Evolutionary conservation across 2,888 invertebrate genomes (phyloP).

Genomic region (Sinopyrophorus schimmeli): DNA sequence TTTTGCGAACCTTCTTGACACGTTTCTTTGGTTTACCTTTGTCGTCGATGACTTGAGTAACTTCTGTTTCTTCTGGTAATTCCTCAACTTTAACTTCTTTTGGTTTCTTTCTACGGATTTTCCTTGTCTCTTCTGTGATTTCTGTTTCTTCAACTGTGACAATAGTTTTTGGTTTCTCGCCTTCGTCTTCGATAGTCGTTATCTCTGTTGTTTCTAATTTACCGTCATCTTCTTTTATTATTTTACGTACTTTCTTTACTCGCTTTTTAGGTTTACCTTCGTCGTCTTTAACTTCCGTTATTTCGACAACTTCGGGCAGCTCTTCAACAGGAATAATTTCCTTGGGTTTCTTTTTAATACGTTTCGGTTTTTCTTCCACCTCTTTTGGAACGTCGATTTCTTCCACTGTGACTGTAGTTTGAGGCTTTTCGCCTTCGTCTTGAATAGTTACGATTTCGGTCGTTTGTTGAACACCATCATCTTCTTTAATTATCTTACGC

Average conservation of each 20-base stretch:
- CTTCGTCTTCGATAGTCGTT: constrained; percentile 47
- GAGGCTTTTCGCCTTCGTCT: constrained; percentile 42
- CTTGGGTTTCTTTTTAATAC: constrained; percentile 40
- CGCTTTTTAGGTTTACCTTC: constrained; percentile 31
- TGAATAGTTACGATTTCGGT: constrained; percentile 47
- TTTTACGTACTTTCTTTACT: constrained; percentile 50
- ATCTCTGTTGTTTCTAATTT: constrained; percentile 53
- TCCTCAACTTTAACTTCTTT: constrained; percentile 28
- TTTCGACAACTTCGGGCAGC: constrained; percentile 44
- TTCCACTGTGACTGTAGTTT: constrained; percentile 42
- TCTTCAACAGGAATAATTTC: constrained; percentile 40
- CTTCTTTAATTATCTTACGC: constrained; percentile 53
- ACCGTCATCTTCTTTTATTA: constrained; percentile 40
- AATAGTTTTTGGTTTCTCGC: constrained; percentile 45
- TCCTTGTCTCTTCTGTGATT: constrained; percentile 32
- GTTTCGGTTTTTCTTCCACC: constrained; percentile 36
- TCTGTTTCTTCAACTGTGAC: constrained; percentile 40
- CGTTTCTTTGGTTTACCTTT: constrained; percentile 45
- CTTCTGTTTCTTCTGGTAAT: constrained; percentile 29
- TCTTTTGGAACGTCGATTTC: constrained; percentile 35
- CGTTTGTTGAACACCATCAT: constrained; percentile 49
- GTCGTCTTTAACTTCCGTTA: not conserved
- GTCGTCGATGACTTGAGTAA: constrained; percentile 48
- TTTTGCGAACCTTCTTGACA: constrained; percentile 17
- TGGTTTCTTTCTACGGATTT: constrained; percentile 23